Evolutionary conservation across 2,888 invertebrate genomes (phyloP).

Genomic region (Ormyrus pomaceus): DNA sequence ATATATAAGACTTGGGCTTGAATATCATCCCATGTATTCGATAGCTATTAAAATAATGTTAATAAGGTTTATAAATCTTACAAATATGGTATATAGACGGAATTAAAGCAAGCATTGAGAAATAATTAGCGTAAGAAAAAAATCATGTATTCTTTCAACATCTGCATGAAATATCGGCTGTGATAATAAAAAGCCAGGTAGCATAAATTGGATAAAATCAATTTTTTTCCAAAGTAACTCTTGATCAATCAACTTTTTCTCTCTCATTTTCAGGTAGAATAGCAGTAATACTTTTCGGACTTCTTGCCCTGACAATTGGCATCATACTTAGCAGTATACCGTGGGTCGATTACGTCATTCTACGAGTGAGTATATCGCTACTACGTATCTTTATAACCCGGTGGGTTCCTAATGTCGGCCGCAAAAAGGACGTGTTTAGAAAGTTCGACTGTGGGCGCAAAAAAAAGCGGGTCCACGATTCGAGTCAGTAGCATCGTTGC

Average conservation of each 20-base stretch:
- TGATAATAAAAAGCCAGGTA: not conserved
- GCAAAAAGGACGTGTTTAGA: too few relatives aligned
- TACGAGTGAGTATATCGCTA: constrained; percentile 81
- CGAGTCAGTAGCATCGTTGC: not conserved
- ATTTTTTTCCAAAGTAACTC: not conserved
- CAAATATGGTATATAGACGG: too few relatives aligned
- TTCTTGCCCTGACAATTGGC: constrained; percentile 87
- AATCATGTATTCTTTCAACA: constrained; percentile 19
- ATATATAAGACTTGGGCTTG: too few relatives aligned
- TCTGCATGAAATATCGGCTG: not conserved
- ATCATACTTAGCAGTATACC: constrained; percentile 90
- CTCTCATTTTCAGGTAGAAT: constrained; percentile 84
- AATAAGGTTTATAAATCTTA: too few relatives aligned
- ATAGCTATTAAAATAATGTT: too few relatives aligned
- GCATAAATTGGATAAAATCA: constrained; percentile 6
- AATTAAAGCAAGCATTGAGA: too few relatives aligned
- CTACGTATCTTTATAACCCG: not conserved
- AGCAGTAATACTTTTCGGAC: constrained; percentile 87
- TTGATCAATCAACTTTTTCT: not conserved
- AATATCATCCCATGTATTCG: too few relatives aligned
- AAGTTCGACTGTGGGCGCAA: not conserved
- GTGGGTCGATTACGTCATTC: constrained; percentile 91
- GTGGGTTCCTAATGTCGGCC: too few relatives aligned
- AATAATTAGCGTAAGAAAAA: not conserved
- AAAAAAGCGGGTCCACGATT: not conserved